Base-by-base conservation (phyloP, 2,113 vertebrate genomes). In the Petrocephalus zakoni region DNA sequence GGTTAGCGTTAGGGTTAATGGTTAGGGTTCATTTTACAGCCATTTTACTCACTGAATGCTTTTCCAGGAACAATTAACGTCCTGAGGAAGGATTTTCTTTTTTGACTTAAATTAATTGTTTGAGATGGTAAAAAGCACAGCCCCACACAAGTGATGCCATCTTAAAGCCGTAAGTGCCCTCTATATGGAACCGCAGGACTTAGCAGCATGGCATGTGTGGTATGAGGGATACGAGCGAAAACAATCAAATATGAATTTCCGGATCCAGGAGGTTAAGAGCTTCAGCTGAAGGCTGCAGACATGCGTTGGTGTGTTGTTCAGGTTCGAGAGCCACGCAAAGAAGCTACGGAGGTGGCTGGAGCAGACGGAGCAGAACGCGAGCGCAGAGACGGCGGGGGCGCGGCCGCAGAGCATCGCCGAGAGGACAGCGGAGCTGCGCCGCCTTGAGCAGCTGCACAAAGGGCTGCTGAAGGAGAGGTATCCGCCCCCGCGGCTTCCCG, bases 401-500 rank as follows among this genome's bases (percentile, higher is more conserved):
- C 93, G 86, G 72, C 96, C 96, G 75, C 96, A 97, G 56, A 94
- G 95, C 47, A 93, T 97, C 88, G 93, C 96, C n/a, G 97, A 98
- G 91, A 97, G 96, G 95, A 96, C 96, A 92, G 97, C 95, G 0
- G 95, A 96, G 90, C 95, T 98, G 2, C 96, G 98, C 89, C 97
- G 96, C 90, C 94, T 97, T 78, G 97, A 99, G 92, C 96, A 97
- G 91, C 98, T 97, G 90, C 95, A 97, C 58, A 97, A 97, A 91
- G 97, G 99, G 88, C 92, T 98, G 22, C 93, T 98, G 81, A 96
- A 95, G 91, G 96, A 98, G 93, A 98, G 98, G 98, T 98, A 86
- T 8, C 46, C 25, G 0, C 5, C 49, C n/a, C 9, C 49, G 15
- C 4, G 15, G 2, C 47, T 37, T 75, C n/a, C 37, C 52, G 56